A percentile compares a stretch with the other conserved stretches of the same genome.
Conservation (phyloP, 1,140 invertebrate species). For the Hylaeus volcanicus region DNA sequence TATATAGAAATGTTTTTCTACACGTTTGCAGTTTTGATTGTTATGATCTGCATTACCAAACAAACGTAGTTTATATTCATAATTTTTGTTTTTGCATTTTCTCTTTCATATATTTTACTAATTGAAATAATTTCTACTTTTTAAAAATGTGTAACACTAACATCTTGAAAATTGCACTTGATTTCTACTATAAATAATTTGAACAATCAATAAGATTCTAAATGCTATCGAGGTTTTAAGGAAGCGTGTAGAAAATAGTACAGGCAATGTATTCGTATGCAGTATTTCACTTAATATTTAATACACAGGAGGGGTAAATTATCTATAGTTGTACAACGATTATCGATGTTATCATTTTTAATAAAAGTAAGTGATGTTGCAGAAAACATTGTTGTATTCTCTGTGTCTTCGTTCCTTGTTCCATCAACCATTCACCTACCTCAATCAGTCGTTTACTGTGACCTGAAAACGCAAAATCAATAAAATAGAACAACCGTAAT, state of each 20-base stretch:
- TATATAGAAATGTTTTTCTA: constrained; percentile 26
- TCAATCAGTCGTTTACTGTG: neutral
- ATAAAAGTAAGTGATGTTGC: constrained; percentile 62
- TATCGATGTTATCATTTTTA: constrained; percentile 65
- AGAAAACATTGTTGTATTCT: constrained; percentile 3
- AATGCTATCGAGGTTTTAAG: neutral
- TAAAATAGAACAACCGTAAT: constrained; percentile 38
- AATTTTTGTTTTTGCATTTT: neutral
- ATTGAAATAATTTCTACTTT: neutral
- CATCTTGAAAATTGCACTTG: neutral
- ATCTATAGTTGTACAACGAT: constrained; percentile 56
- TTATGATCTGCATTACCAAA: neutral
- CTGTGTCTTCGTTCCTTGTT: neutral
- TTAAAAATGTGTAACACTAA: neutral
- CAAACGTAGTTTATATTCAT: too few species aligned
- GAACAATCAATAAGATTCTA: neutral
- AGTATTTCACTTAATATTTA: constrained; percentile 70
- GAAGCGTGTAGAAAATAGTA: constrained; percentile 41
- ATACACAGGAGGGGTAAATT: constrained; percentile 63
- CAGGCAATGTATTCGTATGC: constrained; percentile 68
- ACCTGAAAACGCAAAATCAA: constrained; percentile 8
- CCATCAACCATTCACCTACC: neutral
- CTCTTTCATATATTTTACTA: neutral
- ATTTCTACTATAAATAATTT: neutral
- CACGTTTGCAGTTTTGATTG: constrained; percentile 1